Evolutionary conservation across 1,140 invertebrate genomes (phyloP).

Genomic region (Heliconius eleuchia): DNA sequence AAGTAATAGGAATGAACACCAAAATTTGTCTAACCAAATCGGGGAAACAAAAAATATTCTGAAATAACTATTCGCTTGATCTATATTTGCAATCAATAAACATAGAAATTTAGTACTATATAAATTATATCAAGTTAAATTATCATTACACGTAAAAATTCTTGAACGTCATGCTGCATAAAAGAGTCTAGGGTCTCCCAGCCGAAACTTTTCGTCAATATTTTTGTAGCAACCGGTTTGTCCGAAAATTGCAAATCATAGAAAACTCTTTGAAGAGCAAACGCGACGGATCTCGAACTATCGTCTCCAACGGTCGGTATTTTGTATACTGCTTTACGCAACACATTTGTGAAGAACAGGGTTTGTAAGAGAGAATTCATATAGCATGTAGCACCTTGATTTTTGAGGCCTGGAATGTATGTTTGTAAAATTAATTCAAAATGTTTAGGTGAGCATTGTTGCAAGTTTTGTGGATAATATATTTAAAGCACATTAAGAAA

Average conservation of each 20-base stretch:
- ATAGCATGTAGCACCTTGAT: conserved; percentile 99
- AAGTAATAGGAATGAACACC: not conserved
- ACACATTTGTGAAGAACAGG: conserved; percentile 98
- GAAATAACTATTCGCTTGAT: not conserved
- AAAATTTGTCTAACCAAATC: not conserved
- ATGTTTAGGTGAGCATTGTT: too few relatives aligned
- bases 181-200: conserved; percentile 99
- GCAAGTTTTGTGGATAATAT: too few relatives aligned
- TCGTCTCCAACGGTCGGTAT: conserved; percentile 99
- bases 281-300: conserved; percentile 89
- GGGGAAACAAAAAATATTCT: not conserved
- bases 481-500: too few relatives aligned
- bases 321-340: conserved; percentile 96
- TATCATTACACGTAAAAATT: conserved; percentile 69
- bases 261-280: conserved; percentile 98
- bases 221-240: conserved; percentile 99
- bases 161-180: conserved; percentile 98
- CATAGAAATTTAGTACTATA: conserved; percentile 26
- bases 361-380: conserved; percentile 99
- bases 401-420: conserved; percentile 90
- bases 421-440: not conserved
- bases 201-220: conserved; percentile 99
- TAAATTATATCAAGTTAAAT: not conserved
- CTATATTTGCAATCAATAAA: not conserved
- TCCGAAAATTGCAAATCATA: conserved; percentile 99